Evolutionary conservation across 2,113 vertebrate species (phyloP).

Genomic region (Neopipo cinnamomea): DNA sequence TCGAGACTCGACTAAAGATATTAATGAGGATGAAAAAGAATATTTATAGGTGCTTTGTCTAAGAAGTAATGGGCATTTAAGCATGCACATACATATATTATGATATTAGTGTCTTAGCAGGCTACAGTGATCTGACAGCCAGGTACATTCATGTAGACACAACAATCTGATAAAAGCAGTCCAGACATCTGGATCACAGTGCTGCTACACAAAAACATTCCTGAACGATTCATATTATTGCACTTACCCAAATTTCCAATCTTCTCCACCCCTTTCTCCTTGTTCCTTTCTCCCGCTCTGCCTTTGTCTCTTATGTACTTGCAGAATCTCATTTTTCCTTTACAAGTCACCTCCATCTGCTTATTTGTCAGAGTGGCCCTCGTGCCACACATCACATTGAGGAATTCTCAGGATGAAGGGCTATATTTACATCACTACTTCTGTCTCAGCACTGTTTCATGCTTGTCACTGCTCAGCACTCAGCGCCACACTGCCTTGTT

Average conservation of each 20-base stretch:
- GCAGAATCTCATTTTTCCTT: conserved; percentile 27
- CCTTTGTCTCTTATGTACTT: conserved; percentile 40
- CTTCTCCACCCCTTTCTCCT: conserved; percentile 12
- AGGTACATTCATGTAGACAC: conserved; percentile 72
- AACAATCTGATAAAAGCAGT: conserved; percentile 74
- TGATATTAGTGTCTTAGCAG: conserved; percentile 19
- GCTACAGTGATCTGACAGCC: conserved; percentile 66
- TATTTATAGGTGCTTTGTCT: conserved; percentile 23
- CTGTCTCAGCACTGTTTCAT: conserved; percentile 47
- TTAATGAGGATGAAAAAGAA: neutral
- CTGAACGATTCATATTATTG: conserved; percentile 65
- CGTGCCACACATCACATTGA: conserved; percentile 16
- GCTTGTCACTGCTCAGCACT: conserved; percentile 81
- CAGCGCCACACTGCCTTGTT: conserved; percentile 89
- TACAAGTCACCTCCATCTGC: conserved; percentile 58
- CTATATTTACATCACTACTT: conserved; percentile 36
- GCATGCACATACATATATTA: neutral
- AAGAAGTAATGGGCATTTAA: conserved; percentile 26
- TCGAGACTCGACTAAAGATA: conserved; percentile 35
- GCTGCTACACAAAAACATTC: conserved; percentile 28
- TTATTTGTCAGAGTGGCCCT: conserved; percentile 52
- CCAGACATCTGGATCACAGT: conserved; percentile 76
- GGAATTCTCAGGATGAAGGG: conserved; percentile 55
- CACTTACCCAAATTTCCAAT: conserved; percentile 75
- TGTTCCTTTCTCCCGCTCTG: neutral